Evolutionary conservation across 2,888 invertebrate species (phyloP), one percentile per base, ranked within the genome.

Genomic region (Poecilobothrus nobilitatus): DNA sequence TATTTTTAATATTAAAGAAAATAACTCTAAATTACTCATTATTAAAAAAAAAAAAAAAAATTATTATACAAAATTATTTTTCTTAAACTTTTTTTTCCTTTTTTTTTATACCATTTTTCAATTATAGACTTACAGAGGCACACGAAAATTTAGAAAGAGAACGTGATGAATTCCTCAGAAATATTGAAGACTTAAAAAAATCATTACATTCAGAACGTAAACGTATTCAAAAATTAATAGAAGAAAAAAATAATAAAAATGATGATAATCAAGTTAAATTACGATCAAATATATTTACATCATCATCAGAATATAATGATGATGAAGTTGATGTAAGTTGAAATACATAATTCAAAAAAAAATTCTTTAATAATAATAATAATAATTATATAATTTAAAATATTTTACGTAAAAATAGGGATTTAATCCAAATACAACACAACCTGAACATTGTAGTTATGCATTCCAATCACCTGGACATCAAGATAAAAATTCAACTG

Each of bases 121-220:
- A 10, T 67, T 68, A 20, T 44, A 91, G 89, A 73, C 85, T 94
- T 77, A 88, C 88, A 76, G 83, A 86, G 71, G 91, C 87, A 75
- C 88, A 94, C 74, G 93, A 94, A 79, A 86, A 86, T 41, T 84
- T 95, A 76, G 95, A 96, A 81, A 81, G 86, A 65, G 90, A 90
- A 78, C 89, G 90, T 79, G 95, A 95, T 76, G 95, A 95, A 72
- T 83, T 93, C 68, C 91, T 90, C 76, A 89, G 89, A 79, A 89
- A 87, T 79, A 84, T 91, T 73, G 94, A 95, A 75, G 92, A 93
- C 73, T 81, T 90, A 68, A 87, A 85, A 67, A 84, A 86, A 67
- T 85, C 87, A 75, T 80, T 89, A 68, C 87, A 87, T 70, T 81
- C 85, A 66, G 84, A 87, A 72, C 85, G 84, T 73, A 84, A 87